A percentile compares a stretch with the other conserved stretches of the same genome.
These are phyloP conservation scores for zebrafish (Danio rerio) DNA, from an alignment of 2,113 vertebrate species.

Conservation along the genomic window DNA sequence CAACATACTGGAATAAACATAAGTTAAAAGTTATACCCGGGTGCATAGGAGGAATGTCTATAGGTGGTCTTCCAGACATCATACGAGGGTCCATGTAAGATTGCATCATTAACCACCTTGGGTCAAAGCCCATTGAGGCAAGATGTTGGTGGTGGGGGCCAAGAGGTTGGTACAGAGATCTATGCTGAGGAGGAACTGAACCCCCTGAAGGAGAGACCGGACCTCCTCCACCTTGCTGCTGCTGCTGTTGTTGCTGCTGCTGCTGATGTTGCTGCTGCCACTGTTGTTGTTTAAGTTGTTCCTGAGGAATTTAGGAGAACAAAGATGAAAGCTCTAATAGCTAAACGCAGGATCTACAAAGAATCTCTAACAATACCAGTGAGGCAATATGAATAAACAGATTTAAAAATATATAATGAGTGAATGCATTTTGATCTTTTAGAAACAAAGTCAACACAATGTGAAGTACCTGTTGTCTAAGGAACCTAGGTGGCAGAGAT, in stretches of 20 bases:
- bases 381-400: background rate
- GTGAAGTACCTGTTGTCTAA: constrained; percentile 90
- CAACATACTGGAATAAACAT: too few relatives aligned
- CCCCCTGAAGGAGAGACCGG: constrained; percentile 85
- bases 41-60: constrained; percentile 93
- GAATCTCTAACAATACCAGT: background rate
- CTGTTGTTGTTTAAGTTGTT: constrained; percentile 96
- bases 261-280: constrained; percentile 91
- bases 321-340: constrained; percentile 11
- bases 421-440: too few relatives aligned
- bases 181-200: constrained; percentile 87
- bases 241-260: constrained; percentile 91
- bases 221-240: constrained; percentile 81
- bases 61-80: constrained; percentile 91
- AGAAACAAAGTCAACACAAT: background rate
- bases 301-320: constrained; percentile 70
- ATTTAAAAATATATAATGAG: too few relatives aligned
- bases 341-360: background rate
- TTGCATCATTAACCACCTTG: constrained; percentile 99
- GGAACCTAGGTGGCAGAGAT: constrained; percentile 94
- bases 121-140: constrained; percentile 97
- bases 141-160: constrained; percentile 93
- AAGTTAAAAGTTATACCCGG: constrained; percentile 71
- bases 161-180: constrained; percentile 92
- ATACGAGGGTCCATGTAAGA: constrained; percentile 98